A percentile compares a stretch with the other conserved stretches of the same genome.
phyloP scores from a whole-genome alignment of 2,113 vertebrate species.

The Gavia stellata region DNA sequence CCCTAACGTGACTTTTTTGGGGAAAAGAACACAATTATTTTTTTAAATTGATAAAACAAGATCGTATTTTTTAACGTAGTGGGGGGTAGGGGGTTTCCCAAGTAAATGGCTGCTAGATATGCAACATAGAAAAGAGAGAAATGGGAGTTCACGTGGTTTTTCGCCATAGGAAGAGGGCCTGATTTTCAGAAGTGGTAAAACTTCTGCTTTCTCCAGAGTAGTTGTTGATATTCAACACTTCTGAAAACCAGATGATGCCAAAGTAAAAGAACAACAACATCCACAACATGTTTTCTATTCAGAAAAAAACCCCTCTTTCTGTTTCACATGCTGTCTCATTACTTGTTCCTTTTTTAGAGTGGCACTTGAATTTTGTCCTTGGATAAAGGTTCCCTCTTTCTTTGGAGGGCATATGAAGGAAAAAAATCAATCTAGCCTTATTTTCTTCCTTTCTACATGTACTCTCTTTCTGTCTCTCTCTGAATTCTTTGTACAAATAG shows the following conservation, averaged over 20 bases:
- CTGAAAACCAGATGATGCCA: conserved; percentile 51
- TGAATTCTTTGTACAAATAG: conserved; percentile 60
- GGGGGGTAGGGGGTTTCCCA: conserved; percentile 25
- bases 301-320: neutral
- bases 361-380: conserved; percentile 52
- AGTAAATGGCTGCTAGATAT: conserved; percentile 53
- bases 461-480: conserved; percentile 34
- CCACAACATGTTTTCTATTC: neutral
- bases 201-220: neutral
- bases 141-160: neutral
- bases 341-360: conserved; percentile 24
- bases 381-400: conserved; percentile 14
- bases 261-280: neutral
- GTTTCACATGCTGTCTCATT: conserved; percentile 26
- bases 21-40: conserved; percentile 54
- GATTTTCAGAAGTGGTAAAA: conserved; percentile 36
- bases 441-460: conserved; percentile 59
- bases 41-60: conserved; percentile 51
- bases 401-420: conserved; percentile 13
- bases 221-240: neutral
- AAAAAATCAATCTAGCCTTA: conserved; percentile 32
- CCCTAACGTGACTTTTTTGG: conserved; percentile 38
- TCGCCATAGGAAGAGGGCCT: neutral
- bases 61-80: conserved; percentile 46
- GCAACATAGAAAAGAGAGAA: conserved; percentile 51